Percentiles rank a stretch among this genome's conserved stretches.
Evolutionary conservation across 1,140 invertebrate species (phyloP).

Genomic region (Chionoecetes opilio): DNA sequence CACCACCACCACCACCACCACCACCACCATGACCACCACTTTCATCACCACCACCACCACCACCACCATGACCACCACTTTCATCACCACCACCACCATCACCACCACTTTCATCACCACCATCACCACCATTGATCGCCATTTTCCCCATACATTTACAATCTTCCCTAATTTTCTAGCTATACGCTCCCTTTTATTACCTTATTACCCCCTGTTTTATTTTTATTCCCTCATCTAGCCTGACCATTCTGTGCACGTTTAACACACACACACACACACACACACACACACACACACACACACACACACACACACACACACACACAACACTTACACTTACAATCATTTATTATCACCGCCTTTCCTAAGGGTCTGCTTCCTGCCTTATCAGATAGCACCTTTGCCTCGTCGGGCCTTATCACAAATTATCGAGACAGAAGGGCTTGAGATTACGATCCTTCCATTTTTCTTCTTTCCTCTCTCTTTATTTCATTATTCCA

Average conservation of each 20-base stretch:
- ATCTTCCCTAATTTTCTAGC: background rate
- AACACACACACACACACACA: background rate
- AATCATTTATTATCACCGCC: background rate
- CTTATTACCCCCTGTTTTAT: background rate
- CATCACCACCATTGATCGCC: background rate
- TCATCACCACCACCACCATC: background rate
- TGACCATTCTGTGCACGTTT: background rate
- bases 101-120: background rate
- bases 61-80: background rate
- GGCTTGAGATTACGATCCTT: background rate
- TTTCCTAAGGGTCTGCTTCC: background rate
- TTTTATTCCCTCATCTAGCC: background rate
- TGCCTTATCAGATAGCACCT: background rate
- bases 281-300: constrained; percentile 12
- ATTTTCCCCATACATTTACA: background rate
- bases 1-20: background rate
- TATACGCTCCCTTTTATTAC: background rate
- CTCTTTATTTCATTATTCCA: background rate
- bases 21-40: background rate
- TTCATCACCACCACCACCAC: background rate
- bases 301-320: constrained; percentile 18
- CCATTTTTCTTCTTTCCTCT: background rate
- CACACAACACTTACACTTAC: background rate
- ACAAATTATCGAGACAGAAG: background rate
- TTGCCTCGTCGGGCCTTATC: background rate